Percentiles rank a stretch among this genome's conserved stretches.
Evolutionary conservation across 2,113 vertebrate species (phyloP).

Genomic region (Baryphthengus martii): DNA sequence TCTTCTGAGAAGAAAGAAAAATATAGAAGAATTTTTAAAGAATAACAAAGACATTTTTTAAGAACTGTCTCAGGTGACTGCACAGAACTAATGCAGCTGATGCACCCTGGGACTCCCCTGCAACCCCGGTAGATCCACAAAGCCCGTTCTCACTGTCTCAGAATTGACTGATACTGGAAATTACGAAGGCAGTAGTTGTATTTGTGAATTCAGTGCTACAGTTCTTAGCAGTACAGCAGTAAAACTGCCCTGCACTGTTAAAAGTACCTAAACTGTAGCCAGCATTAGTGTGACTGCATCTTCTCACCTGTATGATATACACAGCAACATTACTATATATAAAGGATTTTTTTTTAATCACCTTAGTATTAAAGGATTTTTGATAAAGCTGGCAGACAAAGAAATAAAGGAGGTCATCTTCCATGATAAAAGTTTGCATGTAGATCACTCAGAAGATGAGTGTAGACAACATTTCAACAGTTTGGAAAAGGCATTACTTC

Average conservation of each 20-base stretch:
- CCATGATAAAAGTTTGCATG: neutral
- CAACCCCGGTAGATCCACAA: neutral
- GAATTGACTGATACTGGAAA: neutral
- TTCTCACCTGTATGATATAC: neutral
- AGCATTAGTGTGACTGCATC: neutral
- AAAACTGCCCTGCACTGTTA: neutral
- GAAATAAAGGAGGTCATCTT: neutral
- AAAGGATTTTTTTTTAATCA: neutral
- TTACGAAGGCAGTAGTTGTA: neutral
- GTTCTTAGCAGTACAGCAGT: neutral
- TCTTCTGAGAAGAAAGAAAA: neutral
- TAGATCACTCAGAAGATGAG: neutral
- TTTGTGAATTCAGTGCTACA: neutral
- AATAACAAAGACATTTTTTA: neutral
- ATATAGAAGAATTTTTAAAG: neutral
- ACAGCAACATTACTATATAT: neutral
- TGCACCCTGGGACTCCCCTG: neutral
- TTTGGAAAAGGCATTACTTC: neutral
- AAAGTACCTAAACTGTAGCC: neutral
- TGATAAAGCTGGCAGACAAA: neutral
- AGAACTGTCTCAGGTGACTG: neutral
- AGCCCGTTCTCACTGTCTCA: neutral
- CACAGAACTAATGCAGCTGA: neutral
- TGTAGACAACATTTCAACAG: accelerated
- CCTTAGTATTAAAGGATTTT: neutral